phyloP scores from a whole-genome alignment of 2,113 vertebrate species.

The Talpa occidentalis region DNA sequence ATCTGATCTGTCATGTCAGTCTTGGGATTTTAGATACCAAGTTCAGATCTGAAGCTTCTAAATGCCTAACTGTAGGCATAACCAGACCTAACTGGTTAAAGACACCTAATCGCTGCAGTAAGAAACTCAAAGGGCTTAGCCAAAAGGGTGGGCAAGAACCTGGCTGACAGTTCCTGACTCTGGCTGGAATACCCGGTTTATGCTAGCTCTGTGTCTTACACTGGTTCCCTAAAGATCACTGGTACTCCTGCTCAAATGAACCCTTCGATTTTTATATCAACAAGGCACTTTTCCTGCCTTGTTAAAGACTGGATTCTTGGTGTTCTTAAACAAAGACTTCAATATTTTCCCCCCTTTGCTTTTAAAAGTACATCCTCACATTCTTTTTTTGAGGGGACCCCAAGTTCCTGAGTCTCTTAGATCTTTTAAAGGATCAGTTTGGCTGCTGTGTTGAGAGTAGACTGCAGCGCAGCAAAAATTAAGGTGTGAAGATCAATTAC shows the following conservation, averaged over 20 bases:
- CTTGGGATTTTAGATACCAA: not conserved
- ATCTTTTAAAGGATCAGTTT: not conserved
- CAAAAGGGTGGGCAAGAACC: no score
- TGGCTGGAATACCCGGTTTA: not conserved
- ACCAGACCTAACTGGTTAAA: not conserved
- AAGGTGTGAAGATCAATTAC: not conserved
- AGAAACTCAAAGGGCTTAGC: not conserved
- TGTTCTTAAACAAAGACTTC: not conserved
- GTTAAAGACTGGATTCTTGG: not conserved
- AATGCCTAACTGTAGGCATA: not conserved
- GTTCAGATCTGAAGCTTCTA: not conserved
- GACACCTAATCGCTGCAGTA: not conserved
- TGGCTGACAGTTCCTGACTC: not conserved
- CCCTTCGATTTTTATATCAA: not conserved
- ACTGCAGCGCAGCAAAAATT: not conserved
- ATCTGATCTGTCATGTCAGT: not conserved
- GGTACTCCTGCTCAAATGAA: not conserved
- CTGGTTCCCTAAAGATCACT: not conserved
- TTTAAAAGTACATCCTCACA: not conserved
- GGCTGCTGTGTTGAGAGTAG: not conserved
- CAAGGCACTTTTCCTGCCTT: not conserved
- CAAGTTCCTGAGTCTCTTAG: not conserved
- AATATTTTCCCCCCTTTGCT: not conserved
- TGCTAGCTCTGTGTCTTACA: not conserved
- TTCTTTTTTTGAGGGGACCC: not conserved